Base-by-base conservation (phyloP, 2,797 vertebrate species). In the Acanthiza pusilla region DNA sequence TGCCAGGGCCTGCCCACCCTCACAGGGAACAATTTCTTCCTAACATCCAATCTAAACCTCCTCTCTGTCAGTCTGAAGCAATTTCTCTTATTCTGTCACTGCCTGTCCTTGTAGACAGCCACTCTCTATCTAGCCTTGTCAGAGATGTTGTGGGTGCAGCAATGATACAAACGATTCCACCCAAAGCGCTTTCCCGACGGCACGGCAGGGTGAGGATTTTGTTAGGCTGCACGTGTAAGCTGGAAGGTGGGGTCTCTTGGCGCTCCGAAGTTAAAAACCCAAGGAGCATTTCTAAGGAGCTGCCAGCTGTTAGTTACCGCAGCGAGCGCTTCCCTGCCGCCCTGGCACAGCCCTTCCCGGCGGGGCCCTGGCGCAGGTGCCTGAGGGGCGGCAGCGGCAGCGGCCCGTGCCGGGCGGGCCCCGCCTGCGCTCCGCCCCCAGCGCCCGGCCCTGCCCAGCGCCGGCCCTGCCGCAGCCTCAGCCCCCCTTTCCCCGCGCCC, bases 251-350 rank as follows among this genome's bases (percentile, higher is more conserved):
- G 12, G 5, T 27, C 42, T 20, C 53, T n/a, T 53, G 2, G 1
- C 23, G 11, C 29, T 58, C 34, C 32, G 4, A 4, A 36, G 6
- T 23, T 32, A 55, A 78, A 65, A 22, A 21, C 30, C 20, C 34
- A 20, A 13, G 0, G 0, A 0, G 1, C 1, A 0, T 16, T 50
- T 81, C 50, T 4, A 18, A 63, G 29, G 25, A 10, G 8, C 2
- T 21, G 25, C 11, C 29, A 36, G 19, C 22, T 19, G 11, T 2
- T 12, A 2, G 11, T 2, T 12, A 3, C 6, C 8, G 17, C 21
- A 32, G 25, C 29, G 9, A 9, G 4, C 3, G 5, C 5, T 11
- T 16, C 16, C 14, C 9, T 10, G 1, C 22, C 5, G 6, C 15
- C 0, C 0, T 38, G 10, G 38, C 38, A 38, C 40, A 5, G 30